Evolutionary conservation across 2,113 vertebrate genomes (phyloP).

Genomic region (Heterotilapia buettikoferi): DNA sequence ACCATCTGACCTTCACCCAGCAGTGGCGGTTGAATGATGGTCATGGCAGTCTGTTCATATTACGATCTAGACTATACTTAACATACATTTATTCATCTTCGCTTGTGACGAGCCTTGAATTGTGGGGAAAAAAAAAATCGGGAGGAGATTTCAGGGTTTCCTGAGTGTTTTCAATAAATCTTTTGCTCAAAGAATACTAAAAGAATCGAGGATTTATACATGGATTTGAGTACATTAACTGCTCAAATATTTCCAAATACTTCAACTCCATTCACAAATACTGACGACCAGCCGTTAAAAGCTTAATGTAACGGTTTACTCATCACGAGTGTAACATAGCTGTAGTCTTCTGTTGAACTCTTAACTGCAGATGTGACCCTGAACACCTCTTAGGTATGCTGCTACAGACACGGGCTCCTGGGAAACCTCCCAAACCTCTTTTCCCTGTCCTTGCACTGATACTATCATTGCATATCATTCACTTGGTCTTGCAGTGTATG

Average conservation of each 20-base stretch:
- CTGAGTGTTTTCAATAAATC: not conserved
- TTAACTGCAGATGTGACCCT: not conserved
- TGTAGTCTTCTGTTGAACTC: not conserved
- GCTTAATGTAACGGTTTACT: not conserved
- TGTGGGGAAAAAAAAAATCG: not conserved
- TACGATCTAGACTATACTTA: not conserved
- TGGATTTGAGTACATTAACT: not conserved
- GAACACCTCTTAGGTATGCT: not conserved
- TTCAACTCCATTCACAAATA: not conserved
- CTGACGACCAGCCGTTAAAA: not conserved
- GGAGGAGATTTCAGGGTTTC: not conserved
- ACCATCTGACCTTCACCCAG: not conserved
- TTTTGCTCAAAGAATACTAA: not conserved
- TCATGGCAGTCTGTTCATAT: not conserved
- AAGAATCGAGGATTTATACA: not conserved
- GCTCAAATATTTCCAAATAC: not conserved
- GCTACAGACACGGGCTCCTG: not conserved
- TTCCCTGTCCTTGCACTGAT: not conserved
- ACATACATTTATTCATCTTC: not conserved
- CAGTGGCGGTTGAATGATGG: not conserved
- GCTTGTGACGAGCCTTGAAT: not conserved
- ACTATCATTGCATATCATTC: not conserved
- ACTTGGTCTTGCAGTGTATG: not conserved
- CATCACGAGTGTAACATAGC: not conserved
- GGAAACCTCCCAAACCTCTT: not conserved